A percentile compares a stretch with the other conserved stretches of the same genome.
Conservation (phyloP, 2,113 vertebrate species). For the Pandion haliaetus region DNA sequence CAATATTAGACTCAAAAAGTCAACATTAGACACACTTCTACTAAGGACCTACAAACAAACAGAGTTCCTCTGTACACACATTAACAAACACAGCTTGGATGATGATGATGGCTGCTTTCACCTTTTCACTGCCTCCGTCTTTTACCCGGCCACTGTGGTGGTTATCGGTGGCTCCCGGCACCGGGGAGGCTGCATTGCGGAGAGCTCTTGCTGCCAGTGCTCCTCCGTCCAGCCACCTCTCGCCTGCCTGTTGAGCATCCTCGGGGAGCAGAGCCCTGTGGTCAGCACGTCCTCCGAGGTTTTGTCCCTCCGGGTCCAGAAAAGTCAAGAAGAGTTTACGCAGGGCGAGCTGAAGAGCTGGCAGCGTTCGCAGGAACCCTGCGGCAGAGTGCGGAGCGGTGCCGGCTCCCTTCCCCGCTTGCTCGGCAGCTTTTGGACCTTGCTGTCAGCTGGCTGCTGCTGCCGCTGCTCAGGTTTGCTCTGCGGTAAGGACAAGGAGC, state of each 20-base stretch:
- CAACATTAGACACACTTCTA: slow-evolving; percentile 89
- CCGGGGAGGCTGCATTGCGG: background rate
- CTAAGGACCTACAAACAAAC: slow-evolving; percentile 94
- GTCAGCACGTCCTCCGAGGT: accelerated
- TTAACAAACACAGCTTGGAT: slow-evolving; percentile 76
- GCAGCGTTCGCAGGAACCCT: accelerated
- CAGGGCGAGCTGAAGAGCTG: too few relatives aligned
- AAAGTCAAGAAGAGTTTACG: background rate
- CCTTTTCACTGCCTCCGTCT: slow-evolving; percentile 47
- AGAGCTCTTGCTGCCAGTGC: background rate
- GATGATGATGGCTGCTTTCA: slow-evolving; percentile 79
- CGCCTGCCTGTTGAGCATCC: background rate
- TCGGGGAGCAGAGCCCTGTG: background rate
- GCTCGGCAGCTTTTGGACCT: background rate
- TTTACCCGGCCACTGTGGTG: background rate
- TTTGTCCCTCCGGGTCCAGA: background rate
- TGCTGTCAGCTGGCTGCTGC: too few relatives aligned
- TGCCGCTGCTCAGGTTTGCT: background rate
- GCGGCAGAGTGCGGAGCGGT: accelerated
- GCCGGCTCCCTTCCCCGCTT: background rate
- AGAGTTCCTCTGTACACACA: slow-evolving; percentile 90
- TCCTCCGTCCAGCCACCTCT: background rate
- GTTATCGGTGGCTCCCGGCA: background rate
- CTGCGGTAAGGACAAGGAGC: accelerated
- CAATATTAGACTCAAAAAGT: slow-evolving; percentile 93